Evolutionary conservation across 2,113 vertebrate species (phyloP).

Genomic region (Plecturocebus donacophilus): DNA sequence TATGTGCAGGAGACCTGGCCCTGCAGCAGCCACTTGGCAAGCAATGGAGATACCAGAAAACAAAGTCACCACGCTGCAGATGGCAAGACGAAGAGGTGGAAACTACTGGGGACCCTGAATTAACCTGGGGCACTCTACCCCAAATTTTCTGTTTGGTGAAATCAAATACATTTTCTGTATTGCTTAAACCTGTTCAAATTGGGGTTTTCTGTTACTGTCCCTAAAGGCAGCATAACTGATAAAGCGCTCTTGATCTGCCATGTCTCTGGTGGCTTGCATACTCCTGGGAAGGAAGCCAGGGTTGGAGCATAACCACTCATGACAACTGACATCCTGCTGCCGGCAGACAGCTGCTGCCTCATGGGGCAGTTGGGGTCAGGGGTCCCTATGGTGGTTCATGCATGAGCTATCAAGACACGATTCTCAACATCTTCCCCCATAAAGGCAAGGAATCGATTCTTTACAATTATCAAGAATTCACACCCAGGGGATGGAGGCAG

Average conservation of each 20-base stretch:
- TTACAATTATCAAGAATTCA: not conserved
- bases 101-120: not conserved
- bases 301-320: not conserved
- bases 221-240: not conserved
- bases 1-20: too few relatives aligned
- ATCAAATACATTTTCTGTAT: not conserved
- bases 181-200: not conserved
- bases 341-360: not conserved
- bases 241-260: not conserved
- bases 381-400: not conserved
- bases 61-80: not conserved
- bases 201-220: not conserved
- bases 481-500: accelerated
- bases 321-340: not conserved
- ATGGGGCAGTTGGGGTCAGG: not conserved
- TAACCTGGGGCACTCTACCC: not conserved
- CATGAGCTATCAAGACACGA: not conserved
- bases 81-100: not conserved
- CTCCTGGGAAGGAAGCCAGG: not conserved
- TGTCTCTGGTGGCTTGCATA: not conserved
- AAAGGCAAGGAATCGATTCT: not conserved
- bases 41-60: not conserved
- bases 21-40: not conserved
- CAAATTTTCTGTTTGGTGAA: not conserved
- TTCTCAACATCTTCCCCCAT: not conserved